Evolutionary conservation across 2,888 invertebrate species (phyloP).

Genomic region (Tetragnatha montana): DNA sequence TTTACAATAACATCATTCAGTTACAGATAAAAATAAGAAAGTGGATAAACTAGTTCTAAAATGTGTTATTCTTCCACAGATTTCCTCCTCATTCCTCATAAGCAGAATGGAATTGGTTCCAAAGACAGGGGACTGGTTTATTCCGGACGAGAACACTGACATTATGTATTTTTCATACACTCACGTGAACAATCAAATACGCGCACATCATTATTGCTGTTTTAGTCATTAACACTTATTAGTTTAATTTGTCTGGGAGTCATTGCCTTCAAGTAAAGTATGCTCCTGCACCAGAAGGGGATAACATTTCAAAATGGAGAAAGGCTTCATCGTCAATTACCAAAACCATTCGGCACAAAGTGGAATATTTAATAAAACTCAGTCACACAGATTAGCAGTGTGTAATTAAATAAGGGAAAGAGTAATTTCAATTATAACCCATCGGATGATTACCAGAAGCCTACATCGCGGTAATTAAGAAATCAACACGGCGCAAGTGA

Average conservation of each 20-base stretch:
- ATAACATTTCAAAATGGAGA: not conserved
- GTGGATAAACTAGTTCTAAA: too few relatives aligned
- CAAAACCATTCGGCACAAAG: not conserved
- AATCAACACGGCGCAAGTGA: conserved; percentile 1
- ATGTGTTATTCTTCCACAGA: too few relatives aligned
- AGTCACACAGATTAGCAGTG: not conserved
- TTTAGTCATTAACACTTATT: not conserved
- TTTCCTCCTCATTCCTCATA: too few relatives aligned
- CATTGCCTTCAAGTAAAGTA: not conserved
- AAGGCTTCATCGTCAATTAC: not conserved
- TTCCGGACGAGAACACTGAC: too few relatives aligned
- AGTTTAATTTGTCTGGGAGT: not conserved
- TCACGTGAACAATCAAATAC: not conserved
- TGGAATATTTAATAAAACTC: not conserved
- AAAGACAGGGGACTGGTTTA: too few relatives aligned
- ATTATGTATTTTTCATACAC: not conserved
- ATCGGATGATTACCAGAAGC: not conserved
- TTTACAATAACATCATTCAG: too few relatives aligned
- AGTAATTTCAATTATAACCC: conserved; percentile 31
- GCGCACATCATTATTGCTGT: not conserved
- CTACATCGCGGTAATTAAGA: not conserved
- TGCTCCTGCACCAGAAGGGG: not conserved
- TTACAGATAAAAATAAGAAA: too few relatives aligned
- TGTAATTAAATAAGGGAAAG: conserved; percentile 2
- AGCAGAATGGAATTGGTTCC: too few relatives aligned